These are phyloP conservation scores for Oegoconia quadripuncta DNA, from an alignment of 2,888 invertebrate species.

Conservation along the genomic window DNA sequence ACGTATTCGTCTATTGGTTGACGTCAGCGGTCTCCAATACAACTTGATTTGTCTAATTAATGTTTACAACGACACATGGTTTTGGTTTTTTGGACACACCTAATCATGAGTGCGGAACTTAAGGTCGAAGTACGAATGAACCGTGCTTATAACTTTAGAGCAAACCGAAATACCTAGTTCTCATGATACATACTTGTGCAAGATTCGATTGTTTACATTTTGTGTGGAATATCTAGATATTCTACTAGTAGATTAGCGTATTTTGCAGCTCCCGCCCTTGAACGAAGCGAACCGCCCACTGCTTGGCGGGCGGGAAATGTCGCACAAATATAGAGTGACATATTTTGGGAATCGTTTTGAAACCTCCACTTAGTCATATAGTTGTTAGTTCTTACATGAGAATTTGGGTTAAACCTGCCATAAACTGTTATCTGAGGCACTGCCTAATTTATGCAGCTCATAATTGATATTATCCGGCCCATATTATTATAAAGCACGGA, in stretches of 20 bases:
- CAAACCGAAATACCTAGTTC: no score
- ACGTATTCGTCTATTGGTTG: constrained; percentile 29
- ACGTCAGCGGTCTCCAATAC: constrained; percentile 24
- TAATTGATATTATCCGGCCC: constrained; percentile 14
- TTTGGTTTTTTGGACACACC: constrained; percentile 7
- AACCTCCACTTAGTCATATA: constrained; percentile 18
- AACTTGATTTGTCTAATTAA: background rate
- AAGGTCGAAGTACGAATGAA: no score
- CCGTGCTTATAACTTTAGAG: no score
- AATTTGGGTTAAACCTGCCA: constrained; percentile 52
- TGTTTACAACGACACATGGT: background rate
- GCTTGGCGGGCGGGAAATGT: background rate
- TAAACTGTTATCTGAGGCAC: constrained; percentile 48
- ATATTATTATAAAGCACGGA: constrained; percentile 5
- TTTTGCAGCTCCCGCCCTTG: constrained; percentile 3
- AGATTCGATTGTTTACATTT: no score
- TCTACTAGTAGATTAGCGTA: no score
- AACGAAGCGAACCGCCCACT: background rate
- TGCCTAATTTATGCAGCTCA: constrained; percentile 12
- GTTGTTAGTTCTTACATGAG: constrained; percentile 25
- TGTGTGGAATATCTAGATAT: no score
- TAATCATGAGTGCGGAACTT: no score
- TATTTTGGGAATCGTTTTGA: no score
- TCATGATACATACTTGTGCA: no score
- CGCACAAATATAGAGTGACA: background rate